phyloP scores from a whole-genome alignment of 2,888 invertebrate genomes.

The Hirtodrosophila duncani region DNA sequence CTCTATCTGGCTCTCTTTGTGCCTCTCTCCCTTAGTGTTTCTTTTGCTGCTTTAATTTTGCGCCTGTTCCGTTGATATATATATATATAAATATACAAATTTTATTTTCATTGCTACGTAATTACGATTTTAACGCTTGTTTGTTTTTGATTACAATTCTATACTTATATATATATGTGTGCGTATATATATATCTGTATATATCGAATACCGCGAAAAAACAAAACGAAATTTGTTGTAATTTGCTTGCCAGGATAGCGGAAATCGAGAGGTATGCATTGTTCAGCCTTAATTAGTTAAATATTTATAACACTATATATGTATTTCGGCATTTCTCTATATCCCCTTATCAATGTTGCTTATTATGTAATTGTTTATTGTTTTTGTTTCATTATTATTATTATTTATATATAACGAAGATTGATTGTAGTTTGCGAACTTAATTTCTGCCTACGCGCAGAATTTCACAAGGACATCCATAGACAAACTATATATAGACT shows the following conservation, averaged over 20 bases:
- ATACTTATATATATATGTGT: constrained; percentile 52
- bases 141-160: constrained; percentile 30
- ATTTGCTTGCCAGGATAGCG: constrained; percentile 83
- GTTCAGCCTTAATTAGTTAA: constrained; percentile 72
- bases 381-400: constrained; percentile 1
- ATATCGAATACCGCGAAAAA: constrained; percentile 69
- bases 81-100: background rate
- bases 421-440: too few relatives aligned
- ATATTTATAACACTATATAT: constrained; percentile 59
- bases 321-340: constrained; percentile 25
- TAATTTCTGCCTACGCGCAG: too few relatives aligned
- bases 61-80: constrained; percentile 3
- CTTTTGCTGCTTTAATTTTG: too few relatives aligned
- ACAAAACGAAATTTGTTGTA: constrained; percentile 76
- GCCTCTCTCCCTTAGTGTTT: too few relatives aligned
- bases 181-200: constrained; percentile 70
- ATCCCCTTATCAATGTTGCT: background rate
- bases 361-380: background rate
- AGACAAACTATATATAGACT: too few relatives aligned
- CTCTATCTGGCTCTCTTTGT: too few relatives aligned
- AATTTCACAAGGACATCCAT: too few relatives aligned
- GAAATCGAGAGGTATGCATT: constrained; percentile 84
- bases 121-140: constrained; percentile 6
- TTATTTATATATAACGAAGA: too few relatives aligned
- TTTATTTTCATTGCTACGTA: constrained; percentile 8